Evolutionary conservation across 1,140 invertebrate species (phyloP).

Genomic region (Sinella curviseta): DNA sequence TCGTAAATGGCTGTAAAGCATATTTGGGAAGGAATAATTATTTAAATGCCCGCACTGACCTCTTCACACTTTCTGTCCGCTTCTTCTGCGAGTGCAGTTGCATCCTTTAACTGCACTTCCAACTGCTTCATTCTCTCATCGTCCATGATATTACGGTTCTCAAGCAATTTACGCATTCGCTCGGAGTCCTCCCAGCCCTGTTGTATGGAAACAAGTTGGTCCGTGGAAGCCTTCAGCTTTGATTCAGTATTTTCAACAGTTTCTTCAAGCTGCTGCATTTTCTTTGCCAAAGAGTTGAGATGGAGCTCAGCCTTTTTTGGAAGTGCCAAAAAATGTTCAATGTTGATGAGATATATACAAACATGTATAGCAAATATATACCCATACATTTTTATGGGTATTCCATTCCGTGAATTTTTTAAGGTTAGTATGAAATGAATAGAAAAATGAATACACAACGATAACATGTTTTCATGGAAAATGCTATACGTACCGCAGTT

Average conservation of each 20-base stretch:
- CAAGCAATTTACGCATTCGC: slow-evolving; percentile 62
- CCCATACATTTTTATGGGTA: too few species aligned
- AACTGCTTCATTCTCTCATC: slow-evolving; percentile 28
- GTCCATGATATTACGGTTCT: slow-evolving; percentile 27
- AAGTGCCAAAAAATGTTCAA: too few species aligned
- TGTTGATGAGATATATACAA: too few species aligned
- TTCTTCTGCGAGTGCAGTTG: slow-evolving; percentile 59
- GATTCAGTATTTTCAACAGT: slow-evolving; percentile 97
- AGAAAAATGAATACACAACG: too few species aligned
- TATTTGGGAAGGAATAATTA: too few species aligned
- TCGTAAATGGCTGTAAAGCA: too few species aligned
- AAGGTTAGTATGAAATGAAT: too few species aligned
- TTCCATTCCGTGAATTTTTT: slow-evolving; percentile 87
- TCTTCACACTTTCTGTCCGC: slow-evolving; percentile 99
- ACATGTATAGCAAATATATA: too few species aligned
- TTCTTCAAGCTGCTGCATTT: slow-evolving; percentile 97
- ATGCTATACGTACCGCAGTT: slow-evolving; percentile 68
- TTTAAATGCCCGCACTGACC: too few species aligned
- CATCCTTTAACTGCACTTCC: slow-evolving; percentile 29
- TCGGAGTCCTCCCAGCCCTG: slow-evolving; percentile 98
- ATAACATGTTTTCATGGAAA: too few species aligned
- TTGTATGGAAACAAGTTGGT: slow-evolving; percentile 94
- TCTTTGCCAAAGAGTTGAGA: slow-evolving; percentile 90
- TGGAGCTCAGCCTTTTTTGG: too few species aligned
- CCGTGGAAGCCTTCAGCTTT: slow-evolving; percentile 85